phyloP scores from a whole-genome alignment of 2,888 invertebrate genomes.

The Steinernema hermaphroditum region DNA sequence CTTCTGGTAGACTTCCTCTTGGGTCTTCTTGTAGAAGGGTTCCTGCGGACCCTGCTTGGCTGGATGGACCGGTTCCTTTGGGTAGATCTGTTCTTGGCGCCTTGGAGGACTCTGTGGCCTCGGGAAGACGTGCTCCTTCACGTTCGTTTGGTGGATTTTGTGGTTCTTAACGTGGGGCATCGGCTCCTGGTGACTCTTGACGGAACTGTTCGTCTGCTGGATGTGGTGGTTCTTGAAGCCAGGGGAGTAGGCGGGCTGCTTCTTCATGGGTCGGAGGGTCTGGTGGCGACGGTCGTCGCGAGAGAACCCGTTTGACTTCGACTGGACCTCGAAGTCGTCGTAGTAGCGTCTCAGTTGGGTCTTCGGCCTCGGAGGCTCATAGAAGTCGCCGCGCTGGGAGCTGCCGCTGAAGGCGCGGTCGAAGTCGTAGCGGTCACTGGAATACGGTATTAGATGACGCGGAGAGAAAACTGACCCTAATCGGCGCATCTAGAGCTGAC shows the following conservation, averaged over 20 bases:
- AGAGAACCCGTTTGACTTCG: slow-evolving; percentile 13
- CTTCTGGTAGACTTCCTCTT: no score
- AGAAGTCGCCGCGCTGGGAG: slow-evolving; percentile 25
- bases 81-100: not conserved
- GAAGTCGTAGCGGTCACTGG: slow-evolving; percentile 33
- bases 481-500: not conserved
- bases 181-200: not conserved
- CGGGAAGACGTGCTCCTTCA: not conserved
- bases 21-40: no score
- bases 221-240: slow-evolving; percentile 12
- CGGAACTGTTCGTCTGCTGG: not conserved
- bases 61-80: not conserved
- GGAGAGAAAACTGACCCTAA: no score
- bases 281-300: slow-evolving; percentile 32
- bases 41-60: no score
- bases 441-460: not conserved
- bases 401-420: slow-evolving; percentile 34
- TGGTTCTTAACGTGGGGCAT: not conserved
- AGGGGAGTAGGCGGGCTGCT: not conserved
- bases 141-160: not conserved
- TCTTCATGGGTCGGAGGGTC: slow-evolving; percentile 29
- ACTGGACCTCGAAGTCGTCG: slow-evolving; percentile 30
- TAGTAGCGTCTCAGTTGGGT: not conserved
- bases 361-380: not conserved
- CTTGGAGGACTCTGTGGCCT: not conserved